Evolutionary conservation across 2,113 vertebrate species (phyloP), one percentile per base, ranked within the genome.

Genomic region (Sinocyclocheilus rhinocerous): DNA sequence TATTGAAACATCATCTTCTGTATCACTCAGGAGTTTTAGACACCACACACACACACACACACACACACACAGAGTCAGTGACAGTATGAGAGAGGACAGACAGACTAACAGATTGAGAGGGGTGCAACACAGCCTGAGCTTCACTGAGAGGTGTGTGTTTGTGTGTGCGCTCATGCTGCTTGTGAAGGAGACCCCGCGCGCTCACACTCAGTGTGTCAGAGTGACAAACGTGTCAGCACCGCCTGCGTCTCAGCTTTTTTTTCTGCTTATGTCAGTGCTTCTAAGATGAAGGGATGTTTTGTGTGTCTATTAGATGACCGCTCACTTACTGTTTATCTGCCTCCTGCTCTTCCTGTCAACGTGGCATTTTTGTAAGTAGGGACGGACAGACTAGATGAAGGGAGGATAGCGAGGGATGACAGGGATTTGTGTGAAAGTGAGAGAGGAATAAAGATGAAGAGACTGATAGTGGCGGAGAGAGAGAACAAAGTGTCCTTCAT

Each of bases 401-500:
- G 75, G 57, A 39, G 39, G 18, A 77, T 26, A 77, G 33, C 15
- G n/a, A 85, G 42, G 18, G 45, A 79, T 16, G 84, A 70, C 26
- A 69, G 29, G 42, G 48, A 39, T 16, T 6, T 33, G 42, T 39
- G 55, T 39, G 67, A 75, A 45, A 85, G 24, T 20, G 24, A 79
- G 39, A 83, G 26, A 72, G 70, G 52, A 76, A 76, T 50, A 69
- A 45, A 50, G 73, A 48, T 73, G 45, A 42, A 82, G 39, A 61
- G 15, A 26, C 26, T 29, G 13, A 89, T 88, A 76, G 77, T 79
- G 50, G 36, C 4, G 24, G 29, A 86, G 76, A 91, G 89, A 92
- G 89, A 63, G 83, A 80, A 69, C 24, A 73, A 75, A 61, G 69
- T 26, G 84, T 65, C 24, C 36, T 63, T 61, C 36, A 76, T 18